Base-by-base conservation (phyloP, 2,888 invertebrate genomes). In the Aplocera efformata region DNA sequence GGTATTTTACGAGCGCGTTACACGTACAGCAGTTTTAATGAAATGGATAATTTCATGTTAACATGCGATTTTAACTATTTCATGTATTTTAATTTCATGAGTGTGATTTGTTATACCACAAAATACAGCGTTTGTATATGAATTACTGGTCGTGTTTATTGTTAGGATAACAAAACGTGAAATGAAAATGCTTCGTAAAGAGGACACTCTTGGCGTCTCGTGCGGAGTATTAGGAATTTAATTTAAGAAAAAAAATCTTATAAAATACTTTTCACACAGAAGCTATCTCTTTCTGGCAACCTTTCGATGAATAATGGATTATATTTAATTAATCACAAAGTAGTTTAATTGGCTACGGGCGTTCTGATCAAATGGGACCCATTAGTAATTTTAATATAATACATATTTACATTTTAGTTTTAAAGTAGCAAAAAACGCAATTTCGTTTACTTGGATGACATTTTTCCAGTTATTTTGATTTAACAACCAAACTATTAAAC, bases 91-190 rank as follows among this genome's bases (percentile, higher is more conserved):
- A 59, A 62, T 53, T 57, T 48, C 51, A 45, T 61, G 65, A 64
- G 64, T 60, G 58, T 65, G 64, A 74, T 76, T 76, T 71, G 67
- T 68, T 66, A 63, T 71, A 67, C 62, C 55, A 61, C 63, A 60
- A 63, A 67, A 63, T 30, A 40, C 32, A 29, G 24, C 34, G 31
- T 56, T 59, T 50, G 55, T 66, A 64, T 61, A 53, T 50, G 42
- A 55, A 56, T 56, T 64, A 58, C 65, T 55, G 57, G 49, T 51
- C 59, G 49, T 56, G 55, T 66, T 70, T 68, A 68, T 68, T 60
- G 61, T 63, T 65, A 50, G 61, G 63, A 67, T 67, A 66, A 51
- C 57, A 53, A 63, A 61, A 67, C 65, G 57, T 61, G 53, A 61
- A 62, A 69, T 68, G 61, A 63, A 52, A 51, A 53, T 66, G 60